Evolutionary conservation across 2,113 vertebrate species (phyloP).

Genomic region (Platycercus adscitus): DNA sequence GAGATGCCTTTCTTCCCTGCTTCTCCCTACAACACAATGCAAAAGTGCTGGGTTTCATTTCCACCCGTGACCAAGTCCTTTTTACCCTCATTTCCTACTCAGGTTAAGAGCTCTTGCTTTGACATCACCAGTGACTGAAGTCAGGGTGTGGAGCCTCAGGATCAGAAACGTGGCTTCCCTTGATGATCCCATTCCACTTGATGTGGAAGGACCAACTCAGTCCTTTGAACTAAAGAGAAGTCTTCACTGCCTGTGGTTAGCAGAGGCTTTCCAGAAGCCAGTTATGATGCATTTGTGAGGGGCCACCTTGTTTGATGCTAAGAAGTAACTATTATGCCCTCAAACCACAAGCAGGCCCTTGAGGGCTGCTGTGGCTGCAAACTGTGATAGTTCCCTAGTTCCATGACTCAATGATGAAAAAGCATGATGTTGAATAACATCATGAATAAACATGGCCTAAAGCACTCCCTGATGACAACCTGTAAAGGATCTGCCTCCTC

Average conservation of each 20-base stretch:
- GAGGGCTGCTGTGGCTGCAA: background rate
- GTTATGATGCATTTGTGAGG: background rate
- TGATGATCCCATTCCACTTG: background rate
- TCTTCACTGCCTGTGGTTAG: background rate
- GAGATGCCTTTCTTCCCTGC: slow-evolving; percentile 71
- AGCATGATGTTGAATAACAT: rapidly evolving
- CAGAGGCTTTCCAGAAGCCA: background rate
- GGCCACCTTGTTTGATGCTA: background rate
- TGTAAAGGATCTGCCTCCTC: background rate
- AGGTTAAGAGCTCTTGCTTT: background rate
- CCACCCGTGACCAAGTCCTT: background rate
- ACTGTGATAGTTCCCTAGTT: background rate
- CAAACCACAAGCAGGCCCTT: background rate
- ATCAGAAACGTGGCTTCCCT: background rate
- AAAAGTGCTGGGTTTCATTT: background rate
- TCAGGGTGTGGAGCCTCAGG: background rate
- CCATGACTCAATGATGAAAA: rapidly evolving
- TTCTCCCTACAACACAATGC: slow-evolving; percentile 58
- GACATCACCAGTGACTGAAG: background rate
- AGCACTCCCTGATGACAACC: rapidly evolving
- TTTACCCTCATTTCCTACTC: background rate
- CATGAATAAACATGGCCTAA: background rate
- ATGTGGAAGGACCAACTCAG: background rate
- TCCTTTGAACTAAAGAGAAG: background rate
- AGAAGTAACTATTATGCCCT: background rate